phyloP scores from a whole-genome alignment of 2,113 vertebrate species.

The Sander lucioperca region DNA sequence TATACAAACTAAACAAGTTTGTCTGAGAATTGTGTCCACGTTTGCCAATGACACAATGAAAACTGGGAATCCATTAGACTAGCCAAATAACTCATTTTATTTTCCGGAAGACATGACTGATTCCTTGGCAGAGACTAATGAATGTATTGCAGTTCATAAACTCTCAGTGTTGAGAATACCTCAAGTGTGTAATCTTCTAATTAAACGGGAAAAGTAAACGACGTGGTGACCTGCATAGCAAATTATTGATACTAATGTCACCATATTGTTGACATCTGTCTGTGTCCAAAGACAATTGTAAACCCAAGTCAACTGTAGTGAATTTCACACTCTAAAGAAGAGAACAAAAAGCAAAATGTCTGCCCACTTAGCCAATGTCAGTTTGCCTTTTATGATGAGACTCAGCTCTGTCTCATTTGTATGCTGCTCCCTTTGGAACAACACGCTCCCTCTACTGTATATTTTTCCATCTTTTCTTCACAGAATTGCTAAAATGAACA shows the following conservation, averaged over 20 bases:
- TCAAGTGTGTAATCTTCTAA: conserved; percentile 79
- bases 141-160: conserved; percentile 72
- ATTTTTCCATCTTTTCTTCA: conserved; percentile 45
- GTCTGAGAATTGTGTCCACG: not conserved
- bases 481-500: conserved; percentile 68
- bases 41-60: conserved; percentile 33
- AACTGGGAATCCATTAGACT: conserved; percentile 43
- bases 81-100: conserved; percentile 44
- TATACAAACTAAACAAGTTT: not conserved
- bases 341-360: conserved; percentile 34
- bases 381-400: conserved; percentile 38
- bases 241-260: conserved; percentile 46
- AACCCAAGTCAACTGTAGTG: conserved; percentile 23
- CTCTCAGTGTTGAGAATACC: conserved; percentile 63
- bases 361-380: conserved; percentile 25
- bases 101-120: conserved; percentile 44
- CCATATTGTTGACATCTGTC: conserved; percentile 56
- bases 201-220: conserved; percentile 72
- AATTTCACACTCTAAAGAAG: conserved; percentile 39
- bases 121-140: conserved; percentile 66
- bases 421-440: conserved; percentile 66
- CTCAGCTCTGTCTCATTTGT: conserved; percentile 62
- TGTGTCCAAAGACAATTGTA: conserved; percentile 47
- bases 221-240: conserved; percentile 67
- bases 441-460: conserved; percentile 48